phyloP scores from a whole-genome alignment of 2,113 vertebrate genomes.

The Myrmecobius fasciatus region DNA sequence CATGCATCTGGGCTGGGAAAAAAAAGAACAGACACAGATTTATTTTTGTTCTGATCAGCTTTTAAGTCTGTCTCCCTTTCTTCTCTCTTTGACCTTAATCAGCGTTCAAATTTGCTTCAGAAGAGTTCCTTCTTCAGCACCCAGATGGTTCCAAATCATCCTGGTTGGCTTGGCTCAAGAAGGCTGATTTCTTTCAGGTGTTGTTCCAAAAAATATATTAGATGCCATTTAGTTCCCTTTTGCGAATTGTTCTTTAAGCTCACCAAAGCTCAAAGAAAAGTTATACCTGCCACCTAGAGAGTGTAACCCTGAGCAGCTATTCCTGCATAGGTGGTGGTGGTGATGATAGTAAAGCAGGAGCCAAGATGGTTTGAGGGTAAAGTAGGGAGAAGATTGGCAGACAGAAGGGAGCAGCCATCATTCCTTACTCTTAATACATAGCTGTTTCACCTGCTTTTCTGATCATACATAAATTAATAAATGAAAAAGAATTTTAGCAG shows the following conservation, averaged over 20 bases:
- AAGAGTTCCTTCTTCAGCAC: neutral
- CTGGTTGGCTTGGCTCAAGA: conserved; percentile 83
- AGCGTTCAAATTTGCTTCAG: neutral
- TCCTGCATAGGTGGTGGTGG: neutral
- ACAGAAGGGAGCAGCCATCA: neutral
- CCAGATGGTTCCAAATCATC: conserved; percentile 32
- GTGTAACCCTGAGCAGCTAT: conserved; percentile 84
- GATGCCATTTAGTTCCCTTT: conserved; percentile 96
- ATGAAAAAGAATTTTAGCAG: neutral
- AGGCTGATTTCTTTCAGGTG: conserved; percentile 90
- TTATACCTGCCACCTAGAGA: conserved; percentile 96
- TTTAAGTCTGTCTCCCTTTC: conserved; percentile 87
- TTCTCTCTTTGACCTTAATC: conserved; percentile 70
- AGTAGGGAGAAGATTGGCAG: neutral
- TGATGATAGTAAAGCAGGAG: neutral
- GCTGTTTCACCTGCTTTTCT: neutral
- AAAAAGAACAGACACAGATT: conserved; percentile 86
- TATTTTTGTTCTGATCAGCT: conserved; percentile 86
- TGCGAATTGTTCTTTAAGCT: conserved; percentile 86
- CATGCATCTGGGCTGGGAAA: conserved; percentile 86
- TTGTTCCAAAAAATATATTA: conserved; percentile 91
- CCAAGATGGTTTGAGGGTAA: neutral
- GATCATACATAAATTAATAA: neutral
- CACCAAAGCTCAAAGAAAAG: conserved; percentile 92
- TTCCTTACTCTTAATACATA: neutral